phyloP scores from a whole-genome alignment of 2,888 invertebrate genomes.

The Harpalus rufipes region DNA sequence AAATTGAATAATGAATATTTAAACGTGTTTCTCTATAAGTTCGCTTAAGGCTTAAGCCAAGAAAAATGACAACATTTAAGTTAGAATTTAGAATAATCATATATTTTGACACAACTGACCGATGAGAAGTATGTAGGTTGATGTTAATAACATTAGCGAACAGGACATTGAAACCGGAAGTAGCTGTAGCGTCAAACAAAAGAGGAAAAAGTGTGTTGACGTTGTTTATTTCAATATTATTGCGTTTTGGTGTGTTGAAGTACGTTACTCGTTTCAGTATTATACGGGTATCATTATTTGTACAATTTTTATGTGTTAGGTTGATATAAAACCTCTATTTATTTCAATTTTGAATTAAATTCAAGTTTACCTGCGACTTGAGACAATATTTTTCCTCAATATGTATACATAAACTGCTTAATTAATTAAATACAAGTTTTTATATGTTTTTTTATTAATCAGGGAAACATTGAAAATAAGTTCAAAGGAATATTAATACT shows the following conservation, averaged over 20 bases:
- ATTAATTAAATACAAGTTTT: no score
- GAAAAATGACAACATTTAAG: conserved; percentile 4
- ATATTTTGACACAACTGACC: conserved; percentile 26
- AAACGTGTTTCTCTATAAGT: not conserved
- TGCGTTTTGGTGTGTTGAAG: conserved; percentile 21
- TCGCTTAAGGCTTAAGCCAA: conserved; percentile 4
- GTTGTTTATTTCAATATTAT: conserved; percentile 47
- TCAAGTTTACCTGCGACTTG: no score
- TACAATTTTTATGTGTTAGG: no score
- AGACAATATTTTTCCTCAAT: no score
- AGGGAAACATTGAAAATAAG: no score
- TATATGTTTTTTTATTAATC: no score
- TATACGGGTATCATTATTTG: not conserved
- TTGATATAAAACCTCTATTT: no score
- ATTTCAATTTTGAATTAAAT: no score
- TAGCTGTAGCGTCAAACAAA: conserved; percentile 45
- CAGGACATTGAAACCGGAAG: conserved; percentile 52
- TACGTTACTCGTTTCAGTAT: not conserved
- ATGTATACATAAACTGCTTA: no score
- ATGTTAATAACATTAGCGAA: conserved; percentile 45
- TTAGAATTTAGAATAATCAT: not conserved
- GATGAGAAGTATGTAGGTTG: conserved; percentile 20
- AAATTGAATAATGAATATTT: conserved; percentile 40
- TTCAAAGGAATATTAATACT: no score
- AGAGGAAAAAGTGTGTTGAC: conserved; percentile 48